Percentiles rank a stretch among this genome's conserved stretches.
These are phyloP conservation scores for Pristionchus mayeri DNA, from an alignment of 2,888 invertebrate genomes.

Conservation along the genomic window DNA sequence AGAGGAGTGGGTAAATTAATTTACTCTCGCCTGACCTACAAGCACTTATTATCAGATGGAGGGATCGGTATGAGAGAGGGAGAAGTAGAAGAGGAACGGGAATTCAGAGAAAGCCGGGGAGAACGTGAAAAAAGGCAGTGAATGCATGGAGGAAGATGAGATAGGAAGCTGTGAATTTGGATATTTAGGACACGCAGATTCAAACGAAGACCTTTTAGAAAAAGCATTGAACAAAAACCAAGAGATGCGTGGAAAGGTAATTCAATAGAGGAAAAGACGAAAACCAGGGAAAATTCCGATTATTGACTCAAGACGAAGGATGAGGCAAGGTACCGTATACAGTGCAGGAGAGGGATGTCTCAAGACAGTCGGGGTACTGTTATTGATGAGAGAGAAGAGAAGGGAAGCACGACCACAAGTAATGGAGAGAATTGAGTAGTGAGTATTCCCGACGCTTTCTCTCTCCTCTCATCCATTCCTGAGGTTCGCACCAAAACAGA, in stretches of 20 bases:
- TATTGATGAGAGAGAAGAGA: neutral
- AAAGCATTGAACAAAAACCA: neutral
- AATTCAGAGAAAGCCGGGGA: neutral
- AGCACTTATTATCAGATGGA: constrained; percentile 7
- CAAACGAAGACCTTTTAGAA: neutral
- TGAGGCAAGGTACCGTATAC: neutral
- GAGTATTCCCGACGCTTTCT: neutral
- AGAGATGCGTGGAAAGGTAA: neutral
- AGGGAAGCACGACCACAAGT: neutral
- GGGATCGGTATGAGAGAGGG: neutral
- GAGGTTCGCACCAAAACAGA: constrained; percentile 6
- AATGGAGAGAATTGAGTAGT: neutral
- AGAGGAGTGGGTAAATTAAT: neutral
- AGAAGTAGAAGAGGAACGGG: constrained; percentile 1
- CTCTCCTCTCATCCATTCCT: neutral
- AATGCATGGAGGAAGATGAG: constrained; percentile 1
- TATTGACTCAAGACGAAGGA: neutral
- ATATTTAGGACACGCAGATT: no score
- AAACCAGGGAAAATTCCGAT: neutral
- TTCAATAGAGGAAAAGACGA: neutral
- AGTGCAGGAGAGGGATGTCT: neutral
- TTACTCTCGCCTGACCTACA: neutral
- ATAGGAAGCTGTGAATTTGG: neutral
- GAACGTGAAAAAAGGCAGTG: neutral
- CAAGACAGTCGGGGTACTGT: neutral